Percentiles rank a stretch among this genome's conserved stretches.
These are phyloP conservation scores for Raphicerus campestris DNA, from an alignment of 2,113 vertebrate genomes.

Conservation along the genomic window DNA sequence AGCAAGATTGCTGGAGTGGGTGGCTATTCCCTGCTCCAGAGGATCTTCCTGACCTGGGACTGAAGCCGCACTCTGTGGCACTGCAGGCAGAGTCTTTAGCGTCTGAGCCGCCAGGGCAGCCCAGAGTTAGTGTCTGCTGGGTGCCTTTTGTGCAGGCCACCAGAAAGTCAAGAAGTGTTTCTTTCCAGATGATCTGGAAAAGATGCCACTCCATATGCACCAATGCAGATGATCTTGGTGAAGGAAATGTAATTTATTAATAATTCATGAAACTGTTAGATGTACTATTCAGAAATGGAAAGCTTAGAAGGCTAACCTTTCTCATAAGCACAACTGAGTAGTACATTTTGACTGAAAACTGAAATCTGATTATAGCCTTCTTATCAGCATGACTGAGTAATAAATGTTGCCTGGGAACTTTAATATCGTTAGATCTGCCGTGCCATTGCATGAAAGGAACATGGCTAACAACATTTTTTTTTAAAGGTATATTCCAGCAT, in stretches of 20 bases:
- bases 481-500: background rate
- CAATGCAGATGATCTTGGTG: background rate
- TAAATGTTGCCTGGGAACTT: constrained; percentile 19
- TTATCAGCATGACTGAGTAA: background rate
- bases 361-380: constrained; percentile 20
- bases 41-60: background rate
- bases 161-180: background rate
- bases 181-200: background rate
- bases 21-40: background rate
- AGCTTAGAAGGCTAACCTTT: background rate
- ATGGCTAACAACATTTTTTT: background rate
- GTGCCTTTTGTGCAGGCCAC: background rate
- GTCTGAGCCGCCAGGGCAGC: background rate
- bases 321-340: background rate
- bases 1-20: background rate
- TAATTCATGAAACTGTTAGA: background rate
- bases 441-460: background rate
- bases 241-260: background rate
- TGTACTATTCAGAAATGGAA: background rate
- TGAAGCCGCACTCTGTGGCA: background rate
- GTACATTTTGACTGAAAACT: constrained; percentile 3
- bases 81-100: background rate
- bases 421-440: background rate
- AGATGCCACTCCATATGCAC: background rate
- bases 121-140: background rate